Evolutionary conservation across 1,140 invertebrate species (phyloP), one percentile per base, ranked within the genome.

Genomic region (Mamestra configurata): DNA sequence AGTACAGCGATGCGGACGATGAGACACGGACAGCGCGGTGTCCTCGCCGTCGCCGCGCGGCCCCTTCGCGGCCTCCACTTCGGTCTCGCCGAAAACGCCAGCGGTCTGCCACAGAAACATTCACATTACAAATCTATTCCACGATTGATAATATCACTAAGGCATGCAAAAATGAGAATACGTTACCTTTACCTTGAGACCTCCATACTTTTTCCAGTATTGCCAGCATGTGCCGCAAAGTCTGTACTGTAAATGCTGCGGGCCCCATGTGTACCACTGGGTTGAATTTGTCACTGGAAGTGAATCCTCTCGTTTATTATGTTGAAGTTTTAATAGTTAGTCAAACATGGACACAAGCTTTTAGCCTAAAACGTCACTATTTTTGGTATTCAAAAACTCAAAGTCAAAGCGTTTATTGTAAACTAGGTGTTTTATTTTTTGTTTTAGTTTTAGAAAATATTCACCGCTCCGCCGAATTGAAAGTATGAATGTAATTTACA

Each of bases 171-270:
- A 49, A 49, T 49, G 11, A 70, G 13, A 70, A 49, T 46, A 70
- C 40, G 20, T 27, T 46, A 70, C 66, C 66, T 70, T 70, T 27
- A 95, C 95, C 95, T 99, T 99, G 18, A 99, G 96, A 83, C 99
- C 99, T 73, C 99, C 99, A 95, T 99, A 99, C 92, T 99, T 99
- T 94, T 99, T 99, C 98, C 99, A 99, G 93, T 99, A 99, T 40
- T 96, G 97, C 99, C 99, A 99, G 95, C 99, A 99, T 3, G 96
- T 95, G 80, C 97, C 97, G 95, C 99, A 99, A 11, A 99, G 95
- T 81, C 98, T 97, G 94, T 98, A 98, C 87, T 99, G 98, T 95
- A 98, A 96, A 87, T 98, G 97, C 40, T 98, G 96, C 51, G 98
- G 98, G 61, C 98, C 98, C 98, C 99, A 99, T 24, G 98, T 96